Conservation (phyloP, 2,113 vertebrate genomes). For the Dasypus novemcinctus region DNA sequence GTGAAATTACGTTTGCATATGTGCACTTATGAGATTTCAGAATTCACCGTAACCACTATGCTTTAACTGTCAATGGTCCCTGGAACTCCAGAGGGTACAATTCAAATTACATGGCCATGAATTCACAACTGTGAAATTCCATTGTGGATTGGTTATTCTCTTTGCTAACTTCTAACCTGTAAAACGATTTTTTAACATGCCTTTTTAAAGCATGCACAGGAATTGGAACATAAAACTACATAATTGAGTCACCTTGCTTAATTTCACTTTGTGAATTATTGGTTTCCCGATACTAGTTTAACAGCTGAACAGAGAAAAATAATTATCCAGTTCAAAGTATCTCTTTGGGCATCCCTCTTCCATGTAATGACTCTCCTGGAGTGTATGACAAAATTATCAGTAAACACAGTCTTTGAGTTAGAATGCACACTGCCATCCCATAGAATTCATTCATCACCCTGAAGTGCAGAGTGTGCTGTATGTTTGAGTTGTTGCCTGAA, state of each 20-base stretch:
- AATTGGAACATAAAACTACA: slow-evolving; percentile 47
- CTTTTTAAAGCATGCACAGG: slow-evolving; percentile 23
- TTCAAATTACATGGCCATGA: background rate
- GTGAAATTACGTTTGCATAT: background rate
- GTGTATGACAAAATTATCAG: background rate
- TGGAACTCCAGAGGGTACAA: background rate
- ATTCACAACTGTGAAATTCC: background rate
- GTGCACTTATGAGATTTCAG: background rate
- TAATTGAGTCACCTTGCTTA: slow-evolving; percentile 61
- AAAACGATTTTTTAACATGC: slow-evolving; percentile 8
- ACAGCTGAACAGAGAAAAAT: slow-evolving; percentile 38
- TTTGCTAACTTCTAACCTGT: background rate
- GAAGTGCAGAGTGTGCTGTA: background rate
- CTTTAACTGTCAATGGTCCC: background rate
- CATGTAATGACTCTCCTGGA: background rate
- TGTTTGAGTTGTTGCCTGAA: slow-evolving; percentile 20
- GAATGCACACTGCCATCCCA: background rate
- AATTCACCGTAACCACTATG: background rate
- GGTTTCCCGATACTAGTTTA: slow-evolving; percentile 47
- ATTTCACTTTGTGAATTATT: slow-evolving; percentile 62
- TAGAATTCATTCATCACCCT: background rate
- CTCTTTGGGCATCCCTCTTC: background rate
- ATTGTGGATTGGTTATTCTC: background rate
- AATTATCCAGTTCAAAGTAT: slow-evolving; percentile 1
- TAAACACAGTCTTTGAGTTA: background rate